Base-by-base conservation (phyloP, 2,888 invertebrate genomes). In the Harpalus rufipes region DNA sequence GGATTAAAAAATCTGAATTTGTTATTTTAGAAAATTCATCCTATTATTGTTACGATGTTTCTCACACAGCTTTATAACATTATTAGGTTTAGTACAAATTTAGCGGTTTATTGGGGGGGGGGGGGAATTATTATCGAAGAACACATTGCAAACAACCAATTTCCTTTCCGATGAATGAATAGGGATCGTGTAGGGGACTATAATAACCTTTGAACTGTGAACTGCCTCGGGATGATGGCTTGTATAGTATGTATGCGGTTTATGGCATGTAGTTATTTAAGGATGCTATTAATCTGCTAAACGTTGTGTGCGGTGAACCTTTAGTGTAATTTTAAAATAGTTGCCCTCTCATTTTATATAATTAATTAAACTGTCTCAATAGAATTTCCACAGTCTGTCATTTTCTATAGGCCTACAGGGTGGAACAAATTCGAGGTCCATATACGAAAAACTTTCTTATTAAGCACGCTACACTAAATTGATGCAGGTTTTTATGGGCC, bases 281-380 rank as follows among this genome's bases (percentile, higher is more conserved):
- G n/a, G 25, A 32, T n/a, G 32, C 65, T 65, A 21, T 25, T 65
- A 65, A 65, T 65, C 65, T n/a, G 32, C 65, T 39, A 65, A 65
- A 10, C 39, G 65, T 32, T 32, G 25, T 65, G 5, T 10, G 10
- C 44, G 44, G 25, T 65, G 65, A 3, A 32, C 32, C 65, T 32
- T 12, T 39, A 32, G 65, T 65, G 65, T 25, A 65, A 65, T 65
- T 65, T 65, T 65, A 32, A 65, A 65, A 32, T 65, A 65, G 32
- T 25, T 32, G 65, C 25, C 32, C n/a, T 7, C 65, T n/a, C 65
- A 44, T 21, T 10, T 44, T 44, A 44, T 44, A 44, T 7, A 44
- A 44, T 44, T 21, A 21, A 61, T 21, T 21, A 61, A 0, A 61
- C n/a, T n/a, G n/a, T n/a, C n/a, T 7, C 21, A 21, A 21, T 21